Evolutionary conservation across 2,797 vertebrate genomes (phyloP).

Genomic region (Hyperoplus lanceolatus): DNA sequence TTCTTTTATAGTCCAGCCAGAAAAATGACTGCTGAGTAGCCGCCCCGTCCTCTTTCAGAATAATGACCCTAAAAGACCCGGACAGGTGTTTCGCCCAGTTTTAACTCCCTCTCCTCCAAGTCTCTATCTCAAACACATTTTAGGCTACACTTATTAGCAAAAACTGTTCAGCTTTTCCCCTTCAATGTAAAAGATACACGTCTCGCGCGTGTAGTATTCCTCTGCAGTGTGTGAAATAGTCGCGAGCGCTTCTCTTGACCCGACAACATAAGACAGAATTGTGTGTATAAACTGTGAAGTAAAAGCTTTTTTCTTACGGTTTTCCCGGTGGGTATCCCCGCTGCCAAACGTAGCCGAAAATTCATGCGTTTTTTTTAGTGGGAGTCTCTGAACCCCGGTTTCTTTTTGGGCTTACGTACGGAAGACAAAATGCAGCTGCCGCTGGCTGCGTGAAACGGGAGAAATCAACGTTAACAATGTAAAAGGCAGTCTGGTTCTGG

Average conservation of each 20-base stretch:
- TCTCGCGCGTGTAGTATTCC: constrained; percentile 14
- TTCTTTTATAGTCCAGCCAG: constrained; percentile 11
- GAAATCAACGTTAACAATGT: constrained; percentile 64
- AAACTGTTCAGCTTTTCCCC: not conserved
- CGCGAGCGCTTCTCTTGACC: not conserved
- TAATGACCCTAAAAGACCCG: constrained; percentile 23
- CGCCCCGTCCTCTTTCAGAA: constrained; percentile 27
- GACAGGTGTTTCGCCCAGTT: constrained; percentile 60
- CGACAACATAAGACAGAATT: constrained; percentile 6
- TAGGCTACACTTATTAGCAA: not conserved
- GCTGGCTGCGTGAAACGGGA: constrained; percentile 25
- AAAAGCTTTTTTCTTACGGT: constrained; percentile 47
- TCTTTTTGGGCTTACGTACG: constrained; percentile 46
- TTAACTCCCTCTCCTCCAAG: rapidly evolving
- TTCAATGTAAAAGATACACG: not conserved
- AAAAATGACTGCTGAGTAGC: constrained; percentile 49
- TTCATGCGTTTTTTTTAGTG: constrained; percentile 26
- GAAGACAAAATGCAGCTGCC: constrained; percentile 64
- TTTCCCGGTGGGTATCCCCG: constrained; percentile 22
- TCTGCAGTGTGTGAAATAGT: constrained; percentile 28
- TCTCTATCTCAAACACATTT: not conserved
- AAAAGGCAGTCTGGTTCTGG: constrained; percentile 54
- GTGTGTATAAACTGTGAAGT: constrained; percentile 6
- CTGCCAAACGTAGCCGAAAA: constrained; percentile 17
- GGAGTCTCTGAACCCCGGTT: constrained; percentile 40